Conservation (phyloP, 1,140 invertebrate species). For the Neoseiulus cucumeris region DNA sequence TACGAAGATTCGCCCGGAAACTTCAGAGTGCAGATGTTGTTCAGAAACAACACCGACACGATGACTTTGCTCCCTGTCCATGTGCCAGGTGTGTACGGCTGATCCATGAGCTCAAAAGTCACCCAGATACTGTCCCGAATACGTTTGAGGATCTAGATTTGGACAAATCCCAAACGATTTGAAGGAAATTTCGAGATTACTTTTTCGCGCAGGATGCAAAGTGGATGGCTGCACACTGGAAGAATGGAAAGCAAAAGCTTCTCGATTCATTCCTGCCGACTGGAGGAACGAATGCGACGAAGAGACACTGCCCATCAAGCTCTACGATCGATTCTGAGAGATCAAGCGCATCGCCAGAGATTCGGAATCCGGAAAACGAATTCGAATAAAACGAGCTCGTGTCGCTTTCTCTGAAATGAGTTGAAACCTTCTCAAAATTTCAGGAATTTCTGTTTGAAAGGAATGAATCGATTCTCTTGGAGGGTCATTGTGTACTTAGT, state of each 20-base stretch:
- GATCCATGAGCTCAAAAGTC: background rate
- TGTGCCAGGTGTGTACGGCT: background rate
- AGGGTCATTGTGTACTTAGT: too few relatives aligned
- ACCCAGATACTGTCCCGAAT: background rate
- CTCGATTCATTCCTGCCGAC: background rate
- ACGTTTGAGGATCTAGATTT: background rate
- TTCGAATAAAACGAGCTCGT: background rate
- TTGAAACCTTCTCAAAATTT: background rate
- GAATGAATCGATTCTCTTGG: too few relatives aligned
- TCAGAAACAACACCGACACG: background rate
- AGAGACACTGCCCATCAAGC: background rate
- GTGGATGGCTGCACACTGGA: background rate
- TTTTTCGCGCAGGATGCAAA: background rate
- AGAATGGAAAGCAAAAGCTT: background rate
- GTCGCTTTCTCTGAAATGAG: background rate
- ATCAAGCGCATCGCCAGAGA: background rate
- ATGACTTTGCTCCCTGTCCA: background rate
- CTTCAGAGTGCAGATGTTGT: background rate
- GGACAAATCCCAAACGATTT: background rate
- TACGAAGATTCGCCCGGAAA: background rate
- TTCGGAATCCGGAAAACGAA: background rate
- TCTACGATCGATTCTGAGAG: background rate
- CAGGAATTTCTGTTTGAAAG: too few relatives aligned
- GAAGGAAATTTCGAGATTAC: background rate
- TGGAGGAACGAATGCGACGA: constrained; percentile 1